Evolutionary conservation across 2,113 vertebrate genomes (phyloP).

Genomic region (Melierax canorus): DNA sequence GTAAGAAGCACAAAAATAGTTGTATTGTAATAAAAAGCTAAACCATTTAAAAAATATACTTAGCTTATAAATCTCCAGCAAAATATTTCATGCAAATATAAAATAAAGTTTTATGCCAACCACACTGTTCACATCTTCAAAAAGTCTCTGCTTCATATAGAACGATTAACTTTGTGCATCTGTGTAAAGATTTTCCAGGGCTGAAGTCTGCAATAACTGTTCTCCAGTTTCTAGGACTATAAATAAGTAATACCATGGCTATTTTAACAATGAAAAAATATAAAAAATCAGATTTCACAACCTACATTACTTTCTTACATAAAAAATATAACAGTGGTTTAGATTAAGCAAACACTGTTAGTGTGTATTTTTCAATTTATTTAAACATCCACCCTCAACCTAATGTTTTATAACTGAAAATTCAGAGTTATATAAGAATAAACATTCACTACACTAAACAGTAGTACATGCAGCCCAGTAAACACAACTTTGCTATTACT

Average conservation of each 20-base stretch:
- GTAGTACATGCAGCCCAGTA: neutral
- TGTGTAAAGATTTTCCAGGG: neutral
- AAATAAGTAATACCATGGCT: neutral
- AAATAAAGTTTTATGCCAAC: neutral
- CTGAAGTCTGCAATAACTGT: neutral
- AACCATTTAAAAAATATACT: neutral
- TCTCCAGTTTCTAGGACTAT: neutral
- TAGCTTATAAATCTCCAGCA: neutral
- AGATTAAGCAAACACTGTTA: neutral
- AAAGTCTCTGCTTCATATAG: neutral
- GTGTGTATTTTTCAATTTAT: neutral
- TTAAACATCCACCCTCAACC: neutral
- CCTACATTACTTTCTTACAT: neutral
- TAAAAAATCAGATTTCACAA: neutral
- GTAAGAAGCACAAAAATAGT: neutral
- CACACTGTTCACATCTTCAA: neutral
- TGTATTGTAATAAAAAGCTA: neutral
- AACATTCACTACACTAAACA: neutral
- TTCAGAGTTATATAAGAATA: neutral
- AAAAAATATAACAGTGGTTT: neutral
- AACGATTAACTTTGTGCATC: neutral
- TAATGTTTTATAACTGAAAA: neutral
- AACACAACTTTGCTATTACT: neutral
- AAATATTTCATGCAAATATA: neutral
- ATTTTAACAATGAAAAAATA: neutral